Evolutionary conservation across 2,113 vertebrate species (phyloP).

Genomic region (Procapra przewalskii): DNA sequence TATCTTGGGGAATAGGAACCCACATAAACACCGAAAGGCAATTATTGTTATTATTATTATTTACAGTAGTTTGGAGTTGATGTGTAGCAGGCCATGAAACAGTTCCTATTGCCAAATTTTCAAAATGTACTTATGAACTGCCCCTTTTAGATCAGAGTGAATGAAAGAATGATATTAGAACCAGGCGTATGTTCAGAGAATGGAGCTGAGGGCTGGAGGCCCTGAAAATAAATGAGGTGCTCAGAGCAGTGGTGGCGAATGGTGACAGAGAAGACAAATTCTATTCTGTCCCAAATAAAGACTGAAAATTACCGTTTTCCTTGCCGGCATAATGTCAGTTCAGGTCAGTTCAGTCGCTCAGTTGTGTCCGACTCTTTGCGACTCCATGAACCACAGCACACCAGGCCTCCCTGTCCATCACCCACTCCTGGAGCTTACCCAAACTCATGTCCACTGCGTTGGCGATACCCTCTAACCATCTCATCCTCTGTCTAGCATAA

Average conservation of each 20-base stretch:
- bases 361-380: too few species aligned
- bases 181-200: background rate
- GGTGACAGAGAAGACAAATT: background rate
- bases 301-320: background rate
- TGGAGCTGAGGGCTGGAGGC: background rate
- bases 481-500: background rate
- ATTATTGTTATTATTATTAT: background rate
- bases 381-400: too few species aligned
- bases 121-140: background rate
- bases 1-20: background rate
- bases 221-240: background rate
- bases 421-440: too few species aligned
- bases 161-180: background rate
- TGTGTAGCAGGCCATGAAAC: background rate
- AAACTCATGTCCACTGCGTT: background rate
- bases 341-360: background rate
- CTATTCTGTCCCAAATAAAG: background rate
- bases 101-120: background rate
- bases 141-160: background rate
- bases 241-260: background rate
- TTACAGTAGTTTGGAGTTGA: background rate
- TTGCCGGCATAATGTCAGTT: background rate
- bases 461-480: background rate
- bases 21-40: background rate
- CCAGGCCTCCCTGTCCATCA: too few species aligned